Base-by-base conservation (phyloP, 2,888 invertebrate genomes). In the Pseudoips prasinana region DNA sequence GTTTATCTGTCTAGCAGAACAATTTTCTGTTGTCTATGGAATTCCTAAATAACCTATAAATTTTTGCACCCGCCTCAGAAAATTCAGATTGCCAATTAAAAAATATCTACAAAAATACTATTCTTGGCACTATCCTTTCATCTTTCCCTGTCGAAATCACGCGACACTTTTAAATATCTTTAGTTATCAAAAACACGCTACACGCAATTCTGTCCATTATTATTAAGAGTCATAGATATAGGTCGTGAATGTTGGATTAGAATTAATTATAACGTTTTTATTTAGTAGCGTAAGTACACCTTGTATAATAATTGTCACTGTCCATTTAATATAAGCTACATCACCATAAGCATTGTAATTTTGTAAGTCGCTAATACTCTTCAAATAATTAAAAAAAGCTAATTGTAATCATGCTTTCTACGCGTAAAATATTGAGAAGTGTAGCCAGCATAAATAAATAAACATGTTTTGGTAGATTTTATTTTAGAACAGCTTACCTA, bases 121-220 rank as follows among this genome's bases (percentile, higher is more conserved):
- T n/a, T 20, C 7, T 20, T 20, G n/a, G 41, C 42, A 43, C 33
- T 20, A 25, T 29, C 30, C 20, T 32, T 35, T 10, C 33, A 24
- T 19, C 41, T 28, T 36, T 42, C 22, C 40, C 31, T 39, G 10
- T 33, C 25, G 26, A 35, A 46, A 38, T 56, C 68, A 66, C 73
- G 69, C 73, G 54, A 57, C 69, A 65, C 68, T 65, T 67, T 18
- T 61, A 56, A 52, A 57, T 44, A 42, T 52, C 49, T 67, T 54
- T 51, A 57, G 65, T 58, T 55, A 68, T 64, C 63, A 62, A 41
- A 58, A 53, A 73, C 78, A 85, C 82, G 84, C 86, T 77, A 83
- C 78, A 82, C 72, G 87, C 87, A 85, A 88, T 77, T 85, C 87
- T 88, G 87, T 88, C 87, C 87, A 88, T 82, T 88, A 47, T 67